Base-by-base conservation (phyloP, 2,888 invertebrate species). In the Limnephilus marmoratus region DNA sequence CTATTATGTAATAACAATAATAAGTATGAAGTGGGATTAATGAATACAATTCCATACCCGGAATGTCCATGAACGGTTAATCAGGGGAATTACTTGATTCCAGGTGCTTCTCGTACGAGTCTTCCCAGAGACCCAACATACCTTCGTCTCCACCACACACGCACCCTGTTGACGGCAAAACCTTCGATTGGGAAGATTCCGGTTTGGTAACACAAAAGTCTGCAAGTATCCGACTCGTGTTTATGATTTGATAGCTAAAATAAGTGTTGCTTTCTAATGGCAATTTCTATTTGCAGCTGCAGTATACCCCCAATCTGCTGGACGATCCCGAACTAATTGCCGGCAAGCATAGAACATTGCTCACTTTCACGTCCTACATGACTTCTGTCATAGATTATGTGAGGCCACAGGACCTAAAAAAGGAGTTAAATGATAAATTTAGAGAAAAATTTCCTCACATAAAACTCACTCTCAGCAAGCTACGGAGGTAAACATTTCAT, bases 351-450 rank as follows among this genome's bases (percentile, higher is more conserved):
- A 96, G 98, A 93, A 98, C 98, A 0, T 95, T 98, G 85, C 96
- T 98, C 34, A 98, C 98, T 5, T 98, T 98, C 94, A 98, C 98
- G 1, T 98, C 98, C 0, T 98, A 98, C 94, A 98, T 98, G 98
- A 99, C 99, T 1, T 99, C 99, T 0, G 98, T 99, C 87, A 99
- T 99, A 94, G 99, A 99, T 95, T 99, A 99, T 95, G 99, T 99
- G 9, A 97, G 98, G 94, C 99, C 99, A 29, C 98, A 98, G 81
- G 99, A 99, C 95, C 96, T 99, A 94, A 99, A 99, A 95, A 99
- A 99, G 95, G 99, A 99, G 95, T 96, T 99, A 87, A 99, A 99
- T 95, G 99, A 99, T 94, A 99, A 99, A 95, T 99, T 99, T 95
- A 97, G 97, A 94, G 99, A 98, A 94, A 98, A 98, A 94, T 99